Evolutionary conservation across 2,888 invertebrate genomes (phyloP).

Genomic region (Protophormia terraenovae): DNA sequence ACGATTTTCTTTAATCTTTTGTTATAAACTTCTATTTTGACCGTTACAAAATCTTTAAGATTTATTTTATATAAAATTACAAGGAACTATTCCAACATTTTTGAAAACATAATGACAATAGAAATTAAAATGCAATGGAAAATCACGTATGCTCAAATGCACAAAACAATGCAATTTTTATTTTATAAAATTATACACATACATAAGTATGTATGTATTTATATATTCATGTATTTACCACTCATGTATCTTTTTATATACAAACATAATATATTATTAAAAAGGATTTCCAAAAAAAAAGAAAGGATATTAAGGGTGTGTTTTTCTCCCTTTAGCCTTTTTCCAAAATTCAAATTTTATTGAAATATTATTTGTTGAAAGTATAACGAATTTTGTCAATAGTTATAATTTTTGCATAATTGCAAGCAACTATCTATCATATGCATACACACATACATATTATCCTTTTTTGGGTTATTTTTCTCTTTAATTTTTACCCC

Average conservation of each 20-base stretch:
- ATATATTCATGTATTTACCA: background rate
- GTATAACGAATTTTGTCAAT: conserved; percentile 42
- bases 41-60: conserved; percentile 15
- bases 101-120: background rate
- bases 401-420: conserved; percentile 59
- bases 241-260: background rate
- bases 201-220: background rate
- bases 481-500: conserved; percentile 40
- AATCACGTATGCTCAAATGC: background rate
- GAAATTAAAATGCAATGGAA: conserved; percentile 2
- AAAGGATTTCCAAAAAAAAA: conserved; percentile 47
- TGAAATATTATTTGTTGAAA: conserved; percentile 26
- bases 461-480: conserved; percentile 40
- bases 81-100: background rate
- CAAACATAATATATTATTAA: background rate
- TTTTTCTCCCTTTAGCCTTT: background rate
- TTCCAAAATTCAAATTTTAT: conserved; percentile 52
- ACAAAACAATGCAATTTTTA: background rate
- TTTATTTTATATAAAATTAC: background rate
- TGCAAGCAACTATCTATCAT: conserved; percentile 18
- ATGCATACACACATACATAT: background rate
- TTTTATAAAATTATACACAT: background rate
- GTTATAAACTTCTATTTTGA: no score
- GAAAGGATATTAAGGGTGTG: conserved; percentile 23
- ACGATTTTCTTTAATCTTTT: no score